Percentiles rank a stretch among this genome's conserved stretches.
Evolutionary conservation across 2,888 invertebrate genomes (phyloP).

Genomic region (Eledone cirrhosa): DNA sequence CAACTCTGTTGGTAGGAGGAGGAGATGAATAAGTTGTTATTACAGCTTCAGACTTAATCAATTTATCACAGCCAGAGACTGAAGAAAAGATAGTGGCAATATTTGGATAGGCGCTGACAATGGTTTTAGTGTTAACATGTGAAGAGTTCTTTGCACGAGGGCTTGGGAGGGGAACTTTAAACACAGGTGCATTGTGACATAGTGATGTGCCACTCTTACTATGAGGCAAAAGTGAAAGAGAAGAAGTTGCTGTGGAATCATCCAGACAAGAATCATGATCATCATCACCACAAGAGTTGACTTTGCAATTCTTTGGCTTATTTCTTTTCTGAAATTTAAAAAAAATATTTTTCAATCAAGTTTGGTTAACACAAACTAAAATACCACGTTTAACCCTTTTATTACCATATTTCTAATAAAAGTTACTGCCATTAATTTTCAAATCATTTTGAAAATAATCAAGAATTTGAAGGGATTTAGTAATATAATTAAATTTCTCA

Average conservation of each 20-base stretch:
- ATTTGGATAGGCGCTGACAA: too few relatives aligned
- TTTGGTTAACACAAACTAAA: too few relatives aligned
- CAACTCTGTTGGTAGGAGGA: background rate
- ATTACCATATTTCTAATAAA: too few relatives aligned
- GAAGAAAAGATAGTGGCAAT: too few relatives aligned
- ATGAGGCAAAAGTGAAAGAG: background rate
- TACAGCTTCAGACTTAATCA: conserved; percentile 8
- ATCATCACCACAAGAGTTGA: background rate
- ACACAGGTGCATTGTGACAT: conserved; percentile 19
- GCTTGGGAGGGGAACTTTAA: background rate
- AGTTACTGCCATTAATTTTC: too few relatives aligned
- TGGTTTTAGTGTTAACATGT: too few relatives aligned
- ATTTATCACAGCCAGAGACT: conserved; percentile 25
- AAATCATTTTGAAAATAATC: too few relatives aligned
- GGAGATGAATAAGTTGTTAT: background rate
- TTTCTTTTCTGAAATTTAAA: conserved; percentile 15
- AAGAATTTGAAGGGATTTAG: too few relatives aligned
- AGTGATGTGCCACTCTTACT: background rate
- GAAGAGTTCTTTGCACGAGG: too few relatives aligned
- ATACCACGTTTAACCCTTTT: too few relatives aligned
- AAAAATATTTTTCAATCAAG: too few relatives aligned
- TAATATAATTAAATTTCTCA: too few relatives aligned
- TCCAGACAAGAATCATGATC: conserved; percentile 20
- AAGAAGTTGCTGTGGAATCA: background rate
- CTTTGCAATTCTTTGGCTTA: background rate